Conservation (phyloP, 2,888 invertebrate species). For the Pycnomerus fuliginosus region DNA sequence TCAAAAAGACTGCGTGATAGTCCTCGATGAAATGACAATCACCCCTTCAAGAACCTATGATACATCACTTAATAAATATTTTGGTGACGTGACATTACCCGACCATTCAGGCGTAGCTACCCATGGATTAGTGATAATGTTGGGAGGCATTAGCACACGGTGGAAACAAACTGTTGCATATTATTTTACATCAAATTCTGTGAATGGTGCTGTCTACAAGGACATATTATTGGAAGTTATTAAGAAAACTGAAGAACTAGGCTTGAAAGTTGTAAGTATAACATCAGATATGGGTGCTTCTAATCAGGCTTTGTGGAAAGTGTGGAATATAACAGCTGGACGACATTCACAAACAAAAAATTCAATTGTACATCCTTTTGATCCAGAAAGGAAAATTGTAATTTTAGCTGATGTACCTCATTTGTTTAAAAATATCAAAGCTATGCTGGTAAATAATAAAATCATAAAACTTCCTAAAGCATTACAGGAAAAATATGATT, state of each 20-base stretch:
- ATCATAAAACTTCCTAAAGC: constrained; percentile 20
- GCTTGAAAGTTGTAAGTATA: constrained; percentile 27
- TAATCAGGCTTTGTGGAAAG: constrained; percentile 33
- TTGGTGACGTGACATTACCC: constrained; percentile 27
- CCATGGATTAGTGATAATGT: constrained; percentile 36
- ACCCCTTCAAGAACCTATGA: constrained; percentile 23
- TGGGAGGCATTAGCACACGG: constrained; percentile 31
- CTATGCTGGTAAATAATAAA: constrained; percentile 26
- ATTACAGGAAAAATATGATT: constrained; percentile 21
- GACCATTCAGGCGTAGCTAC: constrained; percentile 26
- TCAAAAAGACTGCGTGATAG: constrained; percentile 21
- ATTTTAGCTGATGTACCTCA: constrained; percentile 29
- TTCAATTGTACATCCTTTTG: constrained; percentile 27
- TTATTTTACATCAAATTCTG: constrained; percentile 33
- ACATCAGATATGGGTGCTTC: constrained; percentile 35
- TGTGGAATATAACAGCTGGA: constrained; percentile 23
- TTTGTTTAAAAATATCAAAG: no score
- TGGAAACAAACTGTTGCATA: constrained; percentile 39
- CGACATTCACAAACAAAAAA: constrained; percentile 9
- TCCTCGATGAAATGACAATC: constrained; percentile 29
- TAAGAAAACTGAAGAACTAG: constrained; percentile 19
- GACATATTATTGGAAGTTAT: constrained; percentile 27
- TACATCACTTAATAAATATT: constrained; percentile 28
- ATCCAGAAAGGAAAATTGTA: constrained; percentile 21
- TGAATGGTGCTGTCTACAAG: constrained; percentile 27